Base-by-base conservation (phyloP, 2,113 vertebrate genomes). In the Apodemus sylvaticus region DNA sequence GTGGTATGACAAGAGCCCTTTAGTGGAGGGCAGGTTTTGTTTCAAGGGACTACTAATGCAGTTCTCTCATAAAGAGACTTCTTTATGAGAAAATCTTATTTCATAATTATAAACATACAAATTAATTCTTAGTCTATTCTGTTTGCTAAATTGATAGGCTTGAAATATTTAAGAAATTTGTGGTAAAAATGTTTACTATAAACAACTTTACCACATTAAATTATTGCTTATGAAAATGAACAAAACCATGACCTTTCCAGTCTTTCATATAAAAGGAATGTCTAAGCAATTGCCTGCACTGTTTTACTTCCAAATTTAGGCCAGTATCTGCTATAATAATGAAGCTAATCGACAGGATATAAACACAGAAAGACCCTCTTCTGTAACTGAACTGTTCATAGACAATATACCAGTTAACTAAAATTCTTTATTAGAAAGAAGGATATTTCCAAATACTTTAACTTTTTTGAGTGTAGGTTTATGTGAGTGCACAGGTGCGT, bases 151-250 rank as follows among this genome's bases (percentile, higher is more conserved):
- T 74, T 58, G 13, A 39, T 86, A 90, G 53, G 29, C 73, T 71
- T 29, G 48, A 92, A 95, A 95, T 70, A 86, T 90, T 53, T 60
- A 51, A 94, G 3, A 90, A 64, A 3, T 62, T 90, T 62, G 83
- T 17, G 92, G 29, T 93, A 71, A 93, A 76, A 93, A 31, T 64
- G 78, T 17, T 77, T 88, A 94, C 77, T 14, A 60, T 60, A 36
- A 76, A 4, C 34, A 85, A 64, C 36, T 77, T 89, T 94, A 94
- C 58, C 62, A 90, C 14, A 85, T 83, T 90, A 76, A 60, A 60
- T 60, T 58, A 83, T 70, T 93, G 17, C 29, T 87, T 89, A 81
- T 5, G 89, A 90, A 90, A 86, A 77, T 48, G 94, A 92, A 77
- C 19, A 60, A n/a, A n/a, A 0, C n/a, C n/a, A 83, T 42, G 14